Conservation (phyloP, 1,140 invertebrate species). For the Matsumurasca onukii region DNA sequence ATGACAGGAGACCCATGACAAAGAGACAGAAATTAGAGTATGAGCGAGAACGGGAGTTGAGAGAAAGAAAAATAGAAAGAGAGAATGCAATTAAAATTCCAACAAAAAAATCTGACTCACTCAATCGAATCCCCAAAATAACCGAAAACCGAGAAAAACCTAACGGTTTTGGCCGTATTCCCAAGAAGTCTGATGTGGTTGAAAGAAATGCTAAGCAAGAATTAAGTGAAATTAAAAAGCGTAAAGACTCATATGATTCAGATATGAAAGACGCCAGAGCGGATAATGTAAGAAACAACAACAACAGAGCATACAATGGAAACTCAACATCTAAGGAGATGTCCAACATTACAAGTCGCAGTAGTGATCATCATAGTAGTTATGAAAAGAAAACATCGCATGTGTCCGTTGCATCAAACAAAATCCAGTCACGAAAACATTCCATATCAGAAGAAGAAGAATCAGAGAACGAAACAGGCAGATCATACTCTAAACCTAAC, state of each 20-base stretch:
- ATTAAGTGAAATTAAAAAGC: background rate
- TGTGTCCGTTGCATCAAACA: background rate
- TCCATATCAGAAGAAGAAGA: background rate
- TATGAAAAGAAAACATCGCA: background rate
- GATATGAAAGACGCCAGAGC: too few relatives aligned
- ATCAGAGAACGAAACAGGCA: too few relatives aligned
- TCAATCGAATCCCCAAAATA: slow-evolving; percentile 23
- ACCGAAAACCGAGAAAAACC: slow-evolving; percentile 2
- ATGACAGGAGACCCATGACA: slow-evolving; percentile 63
- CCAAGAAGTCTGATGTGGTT: background rate
- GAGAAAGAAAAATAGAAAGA: slow-evolving; percentile 46
- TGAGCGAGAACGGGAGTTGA: slow-evolving; percentile 58
- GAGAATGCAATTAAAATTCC: slow-evolving; percentile 42
- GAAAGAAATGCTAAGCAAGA: background rate
- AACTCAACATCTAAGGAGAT: too few relatives aligned
- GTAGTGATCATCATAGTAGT: background rate
- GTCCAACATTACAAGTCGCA: too few relatives aligned
- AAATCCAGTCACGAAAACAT: background rate
- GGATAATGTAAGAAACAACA: too few relatives aligned
- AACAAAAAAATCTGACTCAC: background rate
- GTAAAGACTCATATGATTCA: background rate
- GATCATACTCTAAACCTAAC: background rate
- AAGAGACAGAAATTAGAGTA: slow-evolving; percentile 76
- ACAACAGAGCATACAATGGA: too few relatives aligned
- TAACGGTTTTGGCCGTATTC: slow-evolving; percentile 17